A percentile compares a stretch with the other conserved stretches of the same genome.
These are phyloP conservation scores for Montifringilla adamsi DNA, from an alignment of 2,113 vertebrate genomes.

Conservation along the genomic window DNA sequence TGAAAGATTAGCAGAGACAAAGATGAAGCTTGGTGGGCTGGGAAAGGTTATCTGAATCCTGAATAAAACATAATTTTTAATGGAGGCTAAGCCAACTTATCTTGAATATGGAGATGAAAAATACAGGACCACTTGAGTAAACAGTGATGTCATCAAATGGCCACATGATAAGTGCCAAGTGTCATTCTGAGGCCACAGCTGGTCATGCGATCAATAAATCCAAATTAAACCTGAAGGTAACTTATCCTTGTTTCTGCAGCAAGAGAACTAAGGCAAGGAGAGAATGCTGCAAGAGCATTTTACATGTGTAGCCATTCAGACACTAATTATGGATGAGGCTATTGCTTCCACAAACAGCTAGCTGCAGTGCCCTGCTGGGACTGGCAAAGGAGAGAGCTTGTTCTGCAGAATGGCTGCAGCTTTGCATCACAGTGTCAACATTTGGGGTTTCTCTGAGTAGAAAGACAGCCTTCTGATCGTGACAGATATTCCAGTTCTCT, in stretches of 20 bases:
- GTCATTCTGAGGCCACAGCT: background rate
- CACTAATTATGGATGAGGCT: background rate
- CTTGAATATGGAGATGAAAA: background rate
- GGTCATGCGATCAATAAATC: background rate
- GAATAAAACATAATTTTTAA: background rate
- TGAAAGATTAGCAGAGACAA: background rate
- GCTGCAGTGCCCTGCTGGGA: background rate
- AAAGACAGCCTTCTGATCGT: background rate
- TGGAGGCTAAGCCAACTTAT: background rate
- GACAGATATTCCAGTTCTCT: background rate
- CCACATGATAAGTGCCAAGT: background rate
- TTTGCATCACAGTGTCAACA: background rate
- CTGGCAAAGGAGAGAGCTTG: background rate
- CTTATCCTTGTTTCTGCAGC: background rate
- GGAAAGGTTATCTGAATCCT: background rate
- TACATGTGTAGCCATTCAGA: background rate
- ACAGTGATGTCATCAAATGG: background rate
- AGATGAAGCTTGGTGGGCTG: background rate
- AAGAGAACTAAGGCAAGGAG: background rate
- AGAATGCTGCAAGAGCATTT: background rate
- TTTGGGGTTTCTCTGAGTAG: background rate
- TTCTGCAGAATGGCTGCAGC: background rate
- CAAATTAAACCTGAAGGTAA: background rate
- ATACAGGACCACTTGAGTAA: background rate
- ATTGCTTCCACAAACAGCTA: background rate